phyloP scores from a whole-genome alignment of 2,888 invertebrate species.

The Thereva unica region DNA sequence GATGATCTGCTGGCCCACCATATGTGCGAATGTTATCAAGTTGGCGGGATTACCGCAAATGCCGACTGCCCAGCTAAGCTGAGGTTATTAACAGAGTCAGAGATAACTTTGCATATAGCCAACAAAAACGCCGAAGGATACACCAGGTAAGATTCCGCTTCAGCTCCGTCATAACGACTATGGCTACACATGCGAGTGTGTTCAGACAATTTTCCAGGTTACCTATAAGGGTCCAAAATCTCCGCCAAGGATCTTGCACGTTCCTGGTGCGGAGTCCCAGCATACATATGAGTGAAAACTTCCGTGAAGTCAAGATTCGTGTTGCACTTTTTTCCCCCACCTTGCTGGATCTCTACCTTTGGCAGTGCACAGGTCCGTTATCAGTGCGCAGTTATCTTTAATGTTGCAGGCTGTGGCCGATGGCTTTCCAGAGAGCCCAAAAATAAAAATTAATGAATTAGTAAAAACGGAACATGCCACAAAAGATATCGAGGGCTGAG shows the following conservation, averaged over 20 bases:
- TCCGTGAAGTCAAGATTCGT: constrained; percentile 8
- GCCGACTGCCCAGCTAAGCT: constrained; percentile 24
- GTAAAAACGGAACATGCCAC: constrained; percentile 16
- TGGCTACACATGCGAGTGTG: not conserved
- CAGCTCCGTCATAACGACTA: constrained; percentile 7
- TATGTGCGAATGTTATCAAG: constrained; percentile 13
- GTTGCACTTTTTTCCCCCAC: not conserved
- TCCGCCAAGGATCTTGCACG: constrained; percentile 3
- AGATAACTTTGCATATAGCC: constrained; percentile 25
- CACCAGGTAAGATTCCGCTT: constrained; percentile 10
- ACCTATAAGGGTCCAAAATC: constrained; percentile 16
- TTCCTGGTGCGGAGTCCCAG: not conserved
- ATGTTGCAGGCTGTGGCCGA: constrained; percentile 21
- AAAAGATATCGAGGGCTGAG: too few species aligned
- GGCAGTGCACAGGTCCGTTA: constrained; percentile 26
- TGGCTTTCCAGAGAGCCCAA: constrained; percentile 17
- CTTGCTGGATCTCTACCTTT: not conserved
- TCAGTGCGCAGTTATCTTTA: constrained; percentile 26
- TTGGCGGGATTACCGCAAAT: constrained; percentile 11
- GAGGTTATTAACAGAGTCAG: constrained; percentile 18
- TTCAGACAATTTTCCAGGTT: constrained; percentile 13
- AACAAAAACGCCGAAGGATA: constrained; percentile 21
- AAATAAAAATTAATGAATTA: constrained; percentile 36
- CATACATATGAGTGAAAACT: constrained; percentile 19
- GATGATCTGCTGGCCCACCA: constrained; percentile 6